Percentiles rank a stretch among this genome's conserved stretches.
Evolutionary conservation across 2,113 vertebrate genomes (phyloP).

Genomic region (Amphilophus citrinellus): DNA sequence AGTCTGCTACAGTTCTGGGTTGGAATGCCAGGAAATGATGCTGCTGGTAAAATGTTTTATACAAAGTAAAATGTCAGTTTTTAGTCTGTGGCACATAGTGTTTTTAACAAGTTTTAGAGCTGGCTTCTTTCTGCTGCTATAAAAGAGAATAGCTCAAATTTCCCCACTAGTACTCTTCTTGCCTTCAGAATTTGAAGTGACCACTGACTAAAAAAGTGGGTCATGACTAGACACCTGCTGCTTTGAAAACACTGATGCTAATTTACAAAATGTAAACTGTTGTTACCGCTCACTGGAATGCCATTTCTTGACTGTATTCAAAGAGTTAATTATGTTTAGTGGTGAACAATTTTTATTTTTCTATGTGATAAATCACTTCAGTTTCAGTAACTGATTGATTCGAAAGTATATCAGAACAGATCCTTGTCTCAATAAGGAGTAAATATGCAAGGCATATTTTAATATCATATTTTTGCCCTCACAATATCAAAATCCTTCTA

Average conservation of each 20-base stretch:
- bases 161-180: background rate
- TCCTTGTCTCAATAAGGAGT: background rate
- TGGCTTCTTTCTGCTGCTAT: background rate
- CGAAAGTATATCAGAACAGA: rapidly evolving
- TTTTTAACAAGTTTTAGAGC: no score
- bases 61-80: background rate
- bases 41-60: background rate
- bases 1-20: background rate
- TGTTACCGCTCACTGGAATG: background rate
- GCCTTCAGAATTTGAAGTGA: background rate
- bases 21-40: background rate
- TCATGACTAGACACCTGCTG: background rate
- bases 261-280: background rate
- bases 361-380: background rate
- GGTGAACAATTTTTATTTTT: background rate
- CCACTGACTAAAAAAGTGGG: background rate
- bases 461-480: background rate
- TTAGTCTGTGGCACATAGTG: background rate
- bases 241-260: background rate
- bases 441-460: background rate
- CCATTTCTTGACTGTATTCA: background rate
- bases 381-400: background rate
- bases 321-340: background rate
- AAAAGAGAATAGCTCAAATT: no score
- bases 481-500: background rate